phyloP scores from a whole-genome alignment of 2,888 invertebrate genomes.

The Ceramica pisi region DNA sequence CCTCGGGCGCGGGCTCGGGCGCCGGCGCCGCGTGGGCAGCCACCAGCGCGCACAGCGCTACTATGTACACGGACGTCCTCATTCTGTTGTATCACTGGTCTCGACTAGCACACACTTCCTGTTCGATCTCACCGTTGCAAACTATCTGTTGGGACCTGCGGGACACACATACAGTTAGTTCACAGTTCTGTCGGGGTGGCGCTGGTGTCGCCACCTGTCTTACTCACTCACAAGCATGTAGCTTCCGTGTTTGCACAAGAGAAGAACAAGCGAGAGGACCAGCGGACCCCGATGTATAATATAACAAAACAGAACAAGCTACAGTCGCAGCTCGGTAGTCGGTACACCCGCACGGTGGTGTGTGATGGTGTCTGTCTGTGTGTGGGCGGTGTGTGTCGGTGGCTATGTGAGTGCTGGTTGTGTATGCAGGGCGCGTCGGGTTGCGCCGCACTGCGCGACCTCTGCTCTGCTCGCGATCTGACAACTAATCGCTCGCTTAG shows the following conservation, averaged over 20 bases:
- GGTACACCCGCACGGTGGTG: conserved; percentile 51
- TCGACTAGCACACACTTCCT: conserved; percentile 39
- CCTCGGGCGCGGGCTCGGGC: conserved; percentile 70
- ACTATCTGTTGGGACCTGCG: conserved; percentile 69
- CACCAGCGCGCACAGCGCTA: conserved; percentile 71
- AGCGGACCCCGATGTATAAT: neutral
- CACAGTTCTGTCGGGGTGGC: neutral
- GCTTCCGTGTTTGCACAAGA: conserved; percentile 8
- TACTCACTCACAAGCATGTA: neutral
- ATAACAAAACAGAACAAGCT: neutral
- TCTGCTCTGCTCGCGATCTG: conserved; percentile 40
- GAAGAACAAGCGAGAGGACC: neutral
- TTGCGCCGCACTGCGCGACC: conserved; percentile 46
- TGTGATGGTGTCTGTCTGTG: conserved; percentile 1
- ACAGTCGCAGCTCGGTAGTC: conserved; percentile 30
- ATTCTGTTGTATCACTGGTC: conserved; percentile 62
- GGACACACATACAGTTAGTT: conserved; percentile 28
- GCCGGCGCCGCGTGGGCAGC: conserved; percentile 70
- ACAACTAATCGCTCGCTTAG: conserved; percentile 31
- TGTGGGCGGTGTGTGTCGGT: neutral
- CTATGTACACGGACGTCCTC: conserved; percentile 75
- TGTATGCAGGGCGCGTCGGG: conserved; percentile 57
- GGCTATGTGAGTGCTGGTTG: conserved; percentile 32
- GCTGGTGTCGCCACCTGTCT: neutral
- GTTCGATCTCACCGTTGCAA: conserved; percentile 69